Evolutionary conservation across 2,888 invertebrate species (phyloP).

Genomic region (Apotomis capreana): DNA sequence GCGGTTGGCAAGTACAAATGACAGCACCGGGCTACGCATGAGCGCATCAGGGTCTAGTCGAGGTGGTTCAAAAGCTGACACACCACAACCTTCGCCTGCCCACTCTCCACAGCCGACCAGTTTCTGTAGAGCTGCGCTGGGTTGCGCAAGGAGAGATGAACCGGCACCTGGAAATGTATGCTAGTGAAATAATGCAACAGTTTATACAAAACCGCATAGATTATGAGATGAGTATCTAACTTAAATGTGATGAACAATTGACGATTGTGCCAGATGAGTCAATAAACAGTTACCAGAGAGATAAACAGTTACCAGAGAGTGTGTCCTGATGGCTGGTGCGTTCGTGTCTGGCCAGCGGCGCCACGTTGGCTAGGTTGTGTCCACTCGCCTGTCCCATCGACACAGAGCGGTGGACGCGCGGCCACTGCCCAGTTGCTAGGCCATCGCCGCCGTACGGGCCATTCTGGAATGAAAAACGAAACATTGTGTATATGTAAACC

Average conservation of each 20-base stretch:
- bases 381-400: conserved; percentile 91
- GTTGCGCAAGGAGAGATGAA: conserved; percentile 93
- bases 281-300: too few relatives aligned
- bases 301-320: conserved; percentile 69
- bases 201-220: neutral
- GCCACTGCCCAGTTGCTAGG: conserved; percentile 59
- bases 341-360: conserved; percentile 77
- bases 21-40: conserved; percentile 92
- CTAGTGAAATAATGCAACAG: neutral
- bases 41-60: conserved; percentile 81
- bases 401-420: conserved; percentile 92
- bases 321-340: conserved; percentile 64
- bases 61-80: conserved; percentile 72
- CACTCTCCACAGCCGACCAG: conserved; percentile 82
- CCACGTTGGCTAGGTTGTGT: conserved; percentile 68
- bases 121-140: conserved; percentile 93
- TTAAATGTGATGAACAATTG: too few relatives aligned
- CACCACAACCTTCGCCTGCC: conserved; percentile 53
- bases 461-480: conserved; percentile 3
- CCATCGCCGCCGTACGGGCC: conserved; percentile 18
- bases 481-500: too few relatives aligned
- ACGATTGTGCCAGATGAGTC: too few relatives aligned
- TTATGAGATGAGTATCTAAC: neutral
- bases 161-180: conserved; percentile 84
- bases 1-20: conserved; percentile 93